Evolutionary conservation across 1,140 invertebrate species (phyloP).

Genomic region (Elymnias hypermnestra): DNA sequence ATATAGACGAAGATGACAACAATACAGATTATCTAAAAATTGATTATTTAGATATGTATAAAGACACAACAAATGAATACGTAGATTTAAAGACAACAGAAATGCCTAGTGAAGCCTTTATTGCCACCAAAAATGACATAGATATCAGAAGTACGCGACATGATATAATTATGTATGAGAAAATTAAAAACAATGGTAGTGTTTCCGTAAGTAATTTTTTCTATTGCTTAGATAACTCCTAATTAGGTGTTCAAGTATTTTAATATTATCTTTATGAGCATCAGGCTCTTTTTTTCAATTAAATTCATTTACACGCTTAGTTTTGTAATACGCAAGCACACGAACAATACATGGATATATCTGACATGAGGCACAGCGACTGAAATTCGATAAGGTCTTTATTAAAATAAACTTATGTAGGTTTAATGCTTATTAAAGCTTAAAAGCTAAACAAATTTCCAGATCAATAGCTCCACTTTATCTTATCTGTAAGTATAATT

Average conservation of each 20-base stretch:
- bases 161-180: constrained; percentile 4
- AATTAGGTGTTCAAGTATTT: not conserved
- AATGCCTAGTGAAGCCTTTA: not conserved
- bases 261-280: not conserved
- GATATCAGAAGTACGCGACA: not conserved
- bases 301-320: not conserved
- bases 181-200: constrained; percentile 5
- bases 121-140: not conserved
- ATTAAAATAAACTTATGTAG: too few relatives aligned
- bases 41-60: constrained; percentile 62
- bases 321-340: not conserved
- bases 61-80: constrained; percentile 59
- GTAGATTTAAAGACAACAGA: constrained; percentile 30
- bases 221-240: constrained; percentile 2
- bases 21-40: constrained; percentile 59
- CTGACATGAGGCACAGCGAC: too few relatives aligned
- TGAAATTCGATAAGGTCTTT: too few relatives aligned
- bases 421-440: too few relatives aligned
- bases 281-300: constrained; percentile 3
- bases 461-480: too few relatives aligned
- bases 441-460: too few relatives aligned
- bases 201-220: constrained; percentile 15
- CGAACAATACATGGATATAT: not conserved
- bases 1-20: constrained; percentile 28
- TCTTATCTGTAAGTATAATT: too few relatives aligned